A percentile compares a stretch with the other conserved stretches of the same genome.
phyloP scores from a whole-genome alignment of 2,113 vertebrate species.

The Brienomyrus longianalis region DNA sequence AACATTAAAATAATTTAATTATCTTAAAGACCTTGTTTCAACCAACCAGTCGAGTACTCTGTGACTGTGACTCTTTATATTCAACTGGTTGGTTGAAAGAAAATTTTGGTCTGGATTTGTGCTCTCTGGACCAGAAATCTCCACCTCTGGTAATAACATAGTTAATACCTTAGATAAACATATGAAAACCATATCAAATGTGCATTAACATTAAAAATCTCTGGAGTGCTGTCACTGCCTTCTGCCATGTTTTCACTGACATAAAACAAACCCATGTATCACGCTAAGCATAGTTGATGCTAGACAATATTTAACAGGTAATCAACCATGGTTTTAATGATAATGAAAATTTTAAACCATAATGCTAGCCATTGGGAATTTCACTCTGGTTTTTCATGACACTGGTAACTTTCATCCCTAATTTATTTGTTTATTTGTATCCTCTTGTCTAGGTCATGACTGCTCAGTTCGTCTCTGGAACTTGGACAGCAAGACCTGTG shows the following conservation, averaged over 20 bases:
- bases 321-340: not conserved
- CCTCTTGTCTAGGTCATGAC: constrained; percentile 77
- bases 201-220: not conserved
- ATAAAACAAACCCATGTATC: not conserved
- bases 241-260: not conserved
- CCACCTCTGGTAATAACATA: not conserved
- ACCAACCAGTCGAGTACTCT: no score
- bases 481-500: constrained; percentile 97
- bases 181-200: not conserved
- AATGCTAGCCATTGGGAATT: not conserved
- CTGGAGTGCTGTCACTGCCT: not conserved
- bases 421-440: not conserved
- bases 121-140: no score
- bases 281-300: not conserved
- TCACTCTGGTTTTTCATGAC: not conserved
- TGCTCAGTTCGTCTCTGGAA: constrained; percentile 98
- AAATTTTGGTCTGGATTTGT: no score
- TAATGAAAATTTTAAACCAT: not conserved
- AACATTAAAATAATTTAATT: not conserved
- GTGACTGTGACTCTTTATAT: no score
- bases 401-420: not conserved
- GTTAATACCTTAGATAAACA: not conserved
- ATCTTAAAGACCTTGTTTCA: no score
- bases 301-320: not conserved
- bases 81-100: no score